Percentiles rank a stretch among this genome's conserved stretches.
Conservation (phyloP, 2,113 vertebrate genomes). For the Sinocyclocheilus anophthalmus region DNA sequence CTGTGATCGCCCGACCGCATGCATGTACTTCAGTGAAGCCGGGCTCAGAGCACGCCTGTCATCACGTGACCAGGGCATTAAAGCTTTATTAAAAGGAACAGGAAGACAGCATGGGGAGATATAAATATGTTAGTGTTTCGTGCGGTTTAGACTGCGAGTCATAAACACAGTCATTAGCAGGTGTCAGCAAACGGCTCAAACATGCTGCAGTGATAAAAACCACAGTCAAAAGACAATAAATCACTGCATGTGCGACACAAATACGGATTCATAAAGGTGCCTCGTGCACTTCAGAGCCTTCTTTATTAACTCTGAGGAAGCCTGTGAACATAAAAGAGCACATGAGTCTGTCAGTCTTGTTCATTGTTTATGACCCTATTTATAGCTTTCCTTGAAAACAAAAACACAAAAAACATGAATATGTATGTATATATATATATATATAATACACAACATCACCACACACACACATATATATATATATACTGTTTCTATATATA, state of each 20-base stretch:
- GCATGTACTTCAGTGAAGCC: not conserved
- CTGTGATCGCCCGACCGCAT: not conserved
- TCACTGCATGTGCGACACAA: not conserved
- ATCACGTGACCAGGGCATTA: not conserved
- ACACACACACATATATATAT: no score
- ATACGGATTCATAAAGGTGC: not conserved
- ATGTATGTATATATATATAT: no score
- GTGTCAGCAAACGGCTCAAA: not conserved
- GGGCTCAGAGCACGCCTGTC: not conserved
- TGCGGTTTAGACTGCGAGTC: not conserved
- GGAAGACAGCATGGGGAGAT: constrained; percentile 26
- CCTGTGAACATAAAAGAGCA: not conserved
- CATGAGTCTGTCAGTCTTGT: not conserved
- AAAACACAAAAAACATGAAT: no score
- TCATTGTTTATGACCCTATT: not conserved
- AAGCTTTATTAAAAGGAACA: constrained; percentile 28
- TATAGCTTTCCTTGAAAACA: not conserved
- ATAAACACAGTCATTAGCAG: constrained; percentile 12
- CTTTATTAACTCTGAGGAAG: constrained; percentile 28
- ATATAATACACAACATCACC: no score
- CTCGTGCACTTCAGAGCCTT: not conserved
- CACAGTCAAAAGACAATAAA: constrained; percentile 2
- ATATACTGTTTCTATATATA: no score
- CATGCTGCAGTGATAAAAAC: not conserved
- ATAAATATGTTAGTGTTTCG: constrained; percentile 22